Evolutionary conservation across 2,113 vertebrate species (phyloP).

Genomic region (Rhineura floridana): DNA sequence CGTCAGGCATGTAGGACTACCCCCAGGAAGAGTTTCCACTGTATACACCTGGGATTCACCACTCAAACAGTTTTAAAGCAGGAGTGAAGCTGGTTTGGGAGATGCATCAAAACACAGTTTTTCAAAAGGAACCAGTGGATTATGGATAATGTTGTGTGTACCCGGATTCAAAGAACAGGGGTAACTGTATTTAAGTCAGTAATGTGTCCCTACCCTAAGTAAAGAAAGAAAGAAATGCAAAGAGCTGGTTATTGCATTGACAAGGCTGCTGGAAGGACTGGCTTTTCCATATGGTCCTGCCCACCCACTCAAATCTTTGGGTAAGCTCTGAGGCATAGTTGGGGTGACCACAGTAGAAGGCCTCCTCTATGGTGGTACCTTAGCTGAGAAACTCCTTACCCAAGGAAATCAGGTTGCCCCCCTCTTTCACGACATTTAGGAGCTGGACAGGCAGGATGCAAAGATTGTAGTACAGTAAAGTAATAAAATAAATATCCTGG

Average conservation of each 20-base stretch:
- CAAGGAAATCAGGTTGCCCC: not conserved
- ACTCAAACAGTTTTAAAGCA: too few species aligned
- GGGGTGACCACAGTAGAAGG: not conserved
- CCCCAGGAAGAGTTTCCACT: too few species aligned
- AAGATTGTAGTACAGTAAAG: not conserved
- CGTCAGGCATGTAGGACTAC: too few species aligned
- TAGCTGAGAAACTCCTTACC: not conserved
- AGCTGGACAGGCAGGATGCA: not conserved
- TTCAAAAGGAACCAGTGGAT: too few species aligned
- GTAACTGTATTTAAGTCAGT: too few species aligned
- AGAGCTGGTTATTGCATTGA: not conserved
- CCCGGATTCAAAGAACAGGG: too few species aligned
- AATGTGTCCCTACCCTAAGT: too few species aligned
- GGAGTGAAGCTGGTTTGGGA: too few species aligned
- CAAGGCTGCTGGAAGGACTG: not conserved
- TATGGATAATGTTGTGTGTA: too few species aligned
- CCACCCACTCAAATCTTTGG: not conserved
- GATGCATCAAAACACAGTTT: too few species aligned
- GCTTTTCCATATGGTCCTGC: not conserved
- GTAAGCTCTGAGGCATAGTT: not conserved
- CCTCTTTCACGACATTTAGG: not conserved
- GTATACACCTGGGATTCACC: too few species aligned
- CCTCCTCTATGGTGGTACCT: not conserved
- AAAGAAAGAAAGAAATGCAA: not conserved
- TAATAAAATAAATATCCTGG: not conserved